A percentile compares a stretch with the other conserved stretches of the same genome.
These are phyloP conservation scores for Fistularia tabacaria DNA, from an alignment of 2,797 vertebrate species.

Conservation along the genomic window DNA sequence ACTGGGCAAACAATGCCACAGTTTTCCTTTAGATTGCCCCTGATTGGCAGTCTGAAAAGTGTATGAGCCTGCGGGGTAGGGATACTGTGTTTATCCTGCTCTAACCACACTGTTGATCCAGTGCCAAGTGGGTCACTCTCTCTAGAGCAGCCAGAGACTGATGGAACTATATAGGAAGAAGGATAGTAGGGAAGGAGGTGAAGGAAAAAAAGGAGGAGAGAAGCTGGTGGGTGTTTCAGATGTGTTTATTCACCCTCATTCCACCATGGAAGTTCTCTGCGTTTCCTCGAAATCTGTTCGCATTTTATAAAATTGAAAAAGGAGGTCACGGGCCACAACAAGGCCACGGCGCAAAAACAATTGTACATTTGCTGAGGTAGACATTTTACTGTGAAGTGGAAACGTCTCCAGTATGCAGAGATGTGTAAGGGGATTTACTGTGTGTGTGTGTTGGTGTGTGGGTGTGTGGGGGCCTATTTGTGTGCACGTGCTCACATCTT, in stretches of 20 bases:
- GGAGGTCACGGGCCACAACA: conserved; percentile 52
- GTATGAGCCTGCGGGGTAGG: conserved; percentile 18
- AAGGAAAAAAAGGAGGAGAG: conserved; percentile 18
- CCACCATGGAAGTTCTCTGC: conserved; percentile 14
- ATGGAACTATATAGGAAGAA: conserved; percentile 36
- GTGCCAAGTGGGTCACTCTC: conserved; percentile 69
- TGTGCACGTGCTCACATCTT: conserved; percentile 22
- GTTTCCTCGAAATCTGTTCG: conserved; percentile 51
- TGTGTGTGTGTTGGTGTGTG: conserved; percentile 26
- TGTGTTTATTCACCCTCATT: conserved; percentile 50
- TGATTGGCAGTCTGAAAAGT: conserved; percentile 20
- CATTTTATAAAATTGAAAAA: conserved; percentile 49
- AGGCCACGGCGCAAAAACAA: conserved; percentile 55
- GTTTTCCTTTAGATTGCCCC: conserved; percentile 19
- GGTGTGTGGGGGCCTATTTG: neutral
- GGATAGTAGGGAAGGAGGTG: conserved; percentile 9
- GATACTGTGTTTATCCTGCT: conserved; percentile 55
- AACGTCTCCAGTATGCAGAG: conserved; percentile 56
- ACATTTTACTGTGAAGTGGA: conserved; percentile 47
- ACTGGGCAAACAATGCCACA: conserved; percentile 12
- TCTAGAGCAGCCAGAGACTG: conserved; percentile 30
- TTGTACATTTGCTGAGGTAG: conserved; percentile 49
- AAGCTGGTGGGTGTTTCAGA: conserved; percentile 6
- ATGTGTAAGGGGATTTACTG: conserved; percentile 62
- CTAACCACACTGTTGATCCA: conserved; percentile 42